phyloP scores from a whole-genome alignment of 2,113 vertebrate genomes.

The Phrynocephalus versicolor region DNA sequence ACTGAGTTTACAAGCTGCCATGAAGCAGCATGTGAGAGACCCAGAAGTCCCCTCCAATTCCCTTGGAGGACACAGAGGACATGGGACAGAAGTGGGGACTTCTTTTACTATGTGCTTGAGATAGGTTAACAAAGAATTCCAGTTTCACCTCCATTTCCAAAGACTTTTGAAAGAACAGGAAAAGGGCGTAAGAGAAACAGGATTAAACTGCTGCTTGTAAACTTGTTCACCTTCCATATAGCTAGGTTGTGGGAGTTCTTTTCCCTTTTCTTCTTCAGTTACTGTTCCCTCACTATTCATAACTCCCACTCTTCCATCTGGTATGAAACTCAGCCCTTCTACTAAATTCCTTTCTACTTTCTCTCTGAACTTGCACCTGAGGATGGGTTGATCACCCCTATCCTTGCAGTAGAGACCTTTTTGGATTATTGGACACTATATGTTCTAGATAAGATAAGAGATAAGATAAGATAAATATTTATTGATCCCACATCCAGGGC shows the following conservation, averaged over 20 bases:
- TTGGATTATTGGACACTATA: neutral
- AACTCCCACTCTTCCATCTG: neutral
- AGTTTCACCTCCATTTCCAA: too few species aligned
- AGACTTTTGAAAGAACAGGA: neutral
- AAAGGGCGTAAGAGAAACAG: neutral
- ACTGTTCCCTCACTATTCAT: neutral
- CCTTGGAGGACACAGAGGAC: neutral
- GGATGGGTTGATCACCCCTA: neutral
- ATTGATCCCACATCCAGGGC: too few species aligned
- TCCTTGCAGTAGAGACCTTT: neutral
- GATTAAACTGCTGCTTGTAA: neutral
- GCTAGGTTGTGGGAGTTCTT: neutral
- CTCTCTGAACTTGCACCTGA: neutral
- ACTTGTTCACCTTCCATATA: conserved; percentile 1
- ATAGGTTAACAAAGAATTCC: too few species aligned
- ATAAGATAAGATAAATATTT: too few species aligned
- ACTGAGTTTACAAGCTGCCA: neutral
- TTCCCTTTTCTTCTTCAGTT: neutral
- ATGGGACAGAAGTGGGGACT: too few species aligned
- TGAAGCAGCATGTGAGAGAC: neutral
- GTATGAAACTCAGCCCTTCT: neutral
- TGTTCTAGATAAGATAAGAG: neutral
- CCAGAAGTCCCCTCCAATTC: too few species aligned
- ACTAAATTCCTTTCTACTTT: neutral
- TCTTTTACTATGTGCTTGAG: too few species aligned